Percentiles rank a stretch among this genome's conserved stretches.
phyloP scores from a whole-genome alignment of 2,888 invertebrate genomes.

The Lordiphosa andalusiaca region DNA sequence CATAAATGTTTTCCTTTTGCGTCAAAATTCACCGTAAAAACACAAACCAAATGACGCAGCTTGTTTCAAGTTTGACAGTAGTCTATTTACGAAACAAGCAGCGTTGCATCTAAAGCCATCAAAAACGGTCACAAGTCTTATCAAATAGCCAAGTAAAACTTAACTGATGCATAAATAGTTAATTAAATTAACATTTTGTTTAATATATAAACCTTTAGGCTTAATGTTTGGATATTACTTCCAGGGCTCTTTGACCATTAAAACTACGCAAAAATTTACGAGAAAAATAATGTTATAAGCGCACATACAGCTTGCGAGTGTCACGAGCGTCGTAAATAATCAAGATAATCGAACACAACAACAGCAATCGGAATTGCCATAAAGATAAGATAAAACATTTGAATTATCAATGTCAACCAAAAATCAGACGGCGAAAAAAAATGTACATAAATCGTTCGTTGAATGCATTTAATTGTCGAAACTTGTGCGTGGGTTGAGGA shows the following conservation, averaged over 20 bases:
- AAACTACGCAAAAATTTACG: background rate
- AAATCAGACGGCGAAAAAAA: background rate
- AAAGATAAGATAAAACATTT: slow-evolving; percentile 68
- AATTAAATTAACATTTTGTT: slow-evolving; percentile 46
- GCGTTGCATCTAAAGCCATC: too few relatives aligned
- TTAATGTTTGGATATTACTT: slow-evolving; percentile 3
- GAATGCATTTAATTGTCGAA: slow-evolving; percentile 58
- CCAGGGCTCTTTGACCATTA: background rate
- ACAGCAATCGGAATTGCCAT: slow-evolving; percentile 38
- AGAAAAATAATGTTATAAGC: slow-evolving; percentile 6
- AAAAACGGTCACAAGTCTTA: too few relatives aligned
- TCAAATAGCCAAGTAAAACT: slow-evolving; percentile 3
- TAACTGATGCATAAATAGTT: slow-evolving; percentile 49
- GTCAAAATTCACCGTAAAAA: too few relatives aligned
- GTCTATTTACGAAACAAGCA: too few relatives aligned
- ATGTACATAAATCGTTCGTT: slow-evolving; percentile 9
- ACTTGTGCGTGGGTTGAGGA: slow-evolving; percentile 20
- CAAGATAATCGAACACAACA: slow-evolving; percentile 66
- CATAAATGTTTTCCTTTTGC: too few relatives aligned
- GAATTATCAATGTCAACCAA: slow-evolving; percentile 56
- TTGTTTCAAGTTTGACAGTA: too few relatives aligned
- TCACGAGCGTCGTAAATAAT: slow-evolving; percentile 68
- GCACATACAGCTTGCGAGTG: slow-evolving; percentile 34
- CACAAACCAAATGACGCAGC: too few relatives aligned
- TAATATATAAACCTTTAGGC: slow-evolving; percentile 40